Conservation (phyloP, 2,888 invertebrate genomes). For the Tuberolachnus salignus region DNA sequence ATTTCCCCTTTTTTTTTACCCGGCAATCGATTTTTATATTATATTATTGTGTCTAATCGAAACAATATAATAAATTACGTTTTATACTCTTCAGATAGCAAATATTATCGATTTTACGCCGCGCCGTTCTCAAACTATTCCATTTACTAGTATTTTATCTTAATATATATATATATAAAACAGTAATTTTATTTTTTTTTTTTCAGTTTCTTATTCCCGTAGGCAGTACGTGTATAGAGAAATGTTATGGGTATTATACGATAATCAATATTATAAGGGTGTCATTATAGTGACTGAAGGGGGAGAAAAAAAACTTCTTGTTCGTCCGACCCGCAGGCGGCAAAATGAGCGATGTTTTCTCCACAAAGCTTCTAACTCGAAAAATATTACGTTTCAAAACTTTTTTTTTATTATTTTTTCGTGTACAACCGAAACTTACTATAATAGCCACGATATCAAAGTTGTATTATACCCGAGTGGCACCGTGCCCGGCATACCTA, state of each 20-base stretch:
- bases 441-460: not conserved
- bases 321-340: no score
- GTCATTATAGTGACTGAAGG: not conserved
- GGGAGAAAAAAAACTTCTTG: not conserved
- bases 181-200: no score
- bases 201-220: no score
- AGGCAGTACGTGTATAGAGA: not conserved
- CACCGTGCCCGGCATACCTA: not conserved
- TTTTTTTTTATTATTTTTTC: not conserved
- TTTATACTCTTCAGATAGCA: no score
- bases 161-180: no score
- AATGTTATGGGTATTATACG: not conserved
- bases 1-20: no score
- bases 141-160: no score
- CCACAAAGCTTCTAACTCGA: not conserved
- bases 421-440: not conserved
- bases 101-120: no score
- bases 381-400: not conserved
- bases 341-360: constrained; percentile 13
- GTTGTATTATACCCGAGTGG: not conserved
- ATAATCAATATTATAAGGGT: not conserved
- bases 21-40: no score
- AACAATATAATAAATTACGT: no score
- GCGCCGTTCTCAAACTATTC: no score
- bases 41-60: no score